Percentiles rank a stretch among this genome's conserved stretches.
These are phyloP conservation scores for Halictus quadricinctus DNA, from an alignment of 2,888 invertebrate genomes.

Conservation along the genomic window DNA sequence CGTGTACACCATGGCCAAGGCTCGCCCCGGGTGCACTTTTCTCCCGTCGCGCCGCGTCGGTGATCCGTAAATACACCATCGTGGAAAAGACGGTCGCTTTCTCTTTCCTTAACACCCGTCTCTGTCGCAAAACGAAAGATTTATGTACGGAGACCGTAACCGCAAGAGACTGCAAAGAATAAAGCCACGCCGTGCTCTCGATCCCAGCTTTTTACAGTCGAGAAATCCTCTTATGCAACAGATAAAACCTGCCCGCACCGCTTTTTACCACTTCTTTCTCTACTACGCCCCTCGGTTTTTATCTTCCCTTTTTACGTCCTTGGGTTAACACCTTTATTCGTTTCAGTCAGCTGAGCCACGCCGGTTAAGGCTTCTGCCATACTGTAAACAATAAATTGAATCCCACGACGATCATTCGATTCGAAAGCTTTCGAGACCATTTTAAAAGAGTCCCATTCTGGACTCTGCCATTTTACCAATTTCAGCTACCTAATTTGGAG, in stretches of 20 bases:
- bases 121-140: slow-evolving; percentile 49
- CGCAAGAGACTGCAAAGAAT: slow-evolving; percentile 61
- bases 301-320: slow-evolving; percentile 1
- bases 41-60: slow-evolving; percentile 27
- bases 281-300: neutral
- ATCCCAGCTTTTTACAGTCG: slow-evolving; percentile 62
- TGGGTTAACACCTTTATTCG: slow-evolving; percentile 34
- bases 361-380: neutral
- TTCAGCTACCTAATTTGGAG: neutral
- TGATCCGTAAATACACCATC: slow-evolving; percentile 38
- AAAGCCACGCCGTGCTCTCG: slow-evolving; percentile 62
- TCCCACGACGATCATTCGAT: neutral
- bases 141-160: slow-evolving; percentile 51
- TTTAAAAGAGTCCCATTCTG: too few species aligned
- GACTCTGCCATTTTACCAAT: neutral
- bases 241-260: slow-evolving; percentile 47
- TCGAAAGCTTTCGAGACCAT: too few species aligned
- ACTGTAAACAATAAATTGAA: neutral
- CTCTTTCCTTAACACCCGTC: slow-evolving; percentile 53
- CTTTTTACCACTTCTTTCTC: slow-evolving; percentile 33
- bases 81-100: slow-evolving; percentile 28
- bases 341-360: slow-evolving; percentile 25
- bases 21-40: slow-evolving; percentile 47
- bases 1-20: slow-evolving; percentile 21
- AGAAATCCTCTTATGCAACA: slow-evolving; percentile 64